phyloP scores from a whole-genome alignment of 2,113 vertebrate genomes.

The Pygoscelis adeliae region DNA sequence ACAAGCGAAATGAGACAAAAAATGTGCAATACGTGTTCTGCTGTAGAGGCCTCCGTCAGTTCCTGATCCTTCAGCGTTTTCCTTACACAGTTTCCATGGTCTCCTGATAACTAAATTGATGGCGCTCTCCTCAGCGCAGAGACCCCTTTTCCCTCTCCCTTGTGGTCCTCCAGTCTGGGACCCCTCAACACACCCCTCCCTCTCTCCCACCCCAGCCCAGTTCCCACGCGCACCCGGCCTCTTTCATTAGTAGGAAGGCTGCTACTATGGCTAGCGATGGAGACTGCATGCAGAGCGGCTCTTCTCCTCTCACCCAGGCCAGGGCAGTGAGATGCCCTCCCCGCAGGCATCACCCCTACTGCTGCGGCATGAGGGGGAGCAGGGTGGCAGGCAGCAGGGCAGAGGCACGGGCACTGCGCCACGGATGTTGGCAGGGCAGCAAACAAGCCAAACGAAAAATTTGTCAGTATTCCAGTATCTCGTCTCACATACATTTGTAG shows the following conservation, averaged over 20 bases:
- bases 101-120: background rate
- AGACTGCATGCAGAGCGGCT: accelerated
- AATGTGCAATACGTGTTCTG: accelerated
- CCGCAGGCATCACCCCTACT: background rate
- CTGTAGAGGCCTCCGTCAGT: background rate
- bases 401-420: background rate
- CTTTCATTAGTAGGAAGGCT: background rate
- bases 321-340: background rate
- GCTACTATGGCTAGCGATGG: background rate
- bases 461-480: background rate
- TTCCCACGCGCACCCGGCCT: accelerated
- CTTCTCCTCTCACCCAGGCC: background rate
- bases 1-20: background rate
- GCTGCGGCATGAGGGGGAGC: accelerated
- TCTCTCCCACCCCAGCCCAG: background rate
- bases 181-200: background rate
- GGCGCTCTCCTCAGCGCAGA: accelerated
- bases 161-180: accelerated
- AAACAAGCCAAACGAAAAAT: background rate
- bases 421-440: accelerated
- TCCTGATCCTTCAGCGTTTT: background rate
- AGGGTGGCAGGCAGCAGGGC: background rate
- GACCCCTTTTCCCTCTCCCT: background rate
- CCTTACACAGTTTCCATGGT: background rate
- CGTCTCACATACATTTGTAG: accelerated